Conservation (phyloP, 2,797 vertebrate genomes). For the Sphaeramia orbicularis region DNA sequence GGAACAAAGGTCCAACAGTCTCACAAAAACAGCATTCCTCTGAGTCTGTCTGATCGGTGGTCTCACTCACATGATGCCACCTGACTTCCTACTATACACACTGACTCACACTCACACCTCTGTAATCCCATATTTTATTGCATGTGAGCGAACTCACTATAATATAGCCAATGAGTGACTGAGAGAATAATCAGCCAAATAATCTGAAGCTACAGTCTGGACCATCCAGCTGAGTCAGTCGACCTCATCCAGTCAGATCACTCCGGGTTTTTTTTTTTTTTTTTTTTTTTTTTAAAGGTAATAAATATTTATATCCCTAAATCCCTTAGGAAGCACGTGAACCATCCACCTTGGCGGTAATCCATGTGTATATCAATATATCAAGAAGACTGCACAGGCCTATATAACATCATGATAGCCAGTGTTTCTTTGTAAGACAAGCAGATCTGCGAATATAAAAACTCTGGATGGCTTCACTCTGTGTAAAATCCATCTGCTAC, state of each 20-base stretch:
- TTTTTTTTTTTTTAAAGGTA: neutral
- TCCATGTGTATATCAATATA: conserved; percentile 24
- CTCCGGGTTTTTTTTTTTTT: too few relatives aligned
- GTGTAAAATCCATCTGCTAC: neutral
- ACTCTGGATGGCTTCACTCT: conserved; percentile 1
- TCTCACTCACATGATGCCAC: conserved; percentile 59
- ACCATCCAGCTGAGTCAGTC: conserved; percentile 6
- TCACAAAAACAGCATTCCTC: conserved; percentile 66
- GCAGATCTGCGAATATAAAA: neutral
- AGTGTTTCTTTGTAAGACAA: conserved; percentile 11
- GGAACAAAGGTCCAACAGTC: conserved; percentile 26
- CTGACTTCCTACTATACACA: conserved; percentile 57
- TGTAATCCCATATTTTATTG: conserved; percentile 17
- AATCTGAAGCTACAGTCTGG: too few relatives aligned
- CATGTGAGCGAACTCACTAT: neutral
- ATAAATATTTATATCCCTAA: conserved; percentile 16
- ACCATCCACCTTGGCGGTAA: neutral
- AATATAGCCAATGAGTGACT: neutral
- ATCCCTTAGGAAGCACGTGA: conserved; percentile 9
- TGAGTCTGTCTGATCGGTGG: conserved; percentile 42
- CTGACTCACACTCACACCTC: conserved; percentile 34
- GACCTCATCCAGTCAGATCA: neutral
- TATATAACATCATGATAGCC: conserved; percentile 18
- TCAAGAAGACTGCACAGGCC: neutral
- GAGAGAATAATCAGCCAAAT: neutral